phyloP scores from a whole-genome alignment of 2,113 vertebrate species.

The Abramis brama region DNA sequence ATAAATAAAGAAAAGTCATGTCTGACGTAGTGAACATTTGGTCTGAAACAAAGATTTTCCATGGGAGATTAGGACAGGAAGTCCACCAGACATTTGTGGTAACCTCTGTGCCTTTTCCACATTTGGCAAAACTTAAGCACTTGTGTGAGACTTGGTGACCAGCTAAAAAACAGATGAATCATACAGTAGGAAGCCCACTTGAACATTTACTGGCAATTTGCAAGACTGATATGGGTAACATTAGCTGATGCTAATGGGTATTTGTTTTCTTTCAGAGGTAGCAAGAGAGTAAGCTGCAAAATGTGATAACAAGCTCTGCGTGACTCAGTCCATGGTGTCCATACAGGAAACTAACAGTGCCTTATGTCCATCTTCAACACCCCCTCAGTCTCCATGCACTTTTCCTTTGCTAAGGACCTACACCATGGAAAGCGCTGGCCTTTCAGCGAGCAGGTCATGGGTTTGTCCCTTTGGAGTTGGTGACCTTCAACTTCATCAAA shows the following conservation, averaged over 20 bases:
- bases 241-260: neutral
- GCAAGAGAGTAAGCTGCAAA: neutral
- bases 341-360: neutral
- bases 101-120: constrained; percentile 39
- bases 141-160: constrained; percentile 6
- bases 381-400: constrained; percentile 9
- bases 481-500: constrained; percentile 17
- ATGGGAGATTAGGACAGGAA: constrained; percentile 41
- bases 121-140: constrained; percentile 25
- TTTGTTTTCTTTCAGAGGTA: constrained; percentile 2
- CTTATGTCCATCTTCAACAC: constrained; percentile 33
- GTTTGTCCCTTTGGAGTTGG: neutral
- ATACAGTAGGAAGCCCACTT: constrained; percentile 40
- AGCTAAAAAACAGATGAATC: constrained; percentile 47
- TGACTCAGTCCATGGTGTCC: neutral
- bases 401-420: neutral
- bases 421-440: constrained; percentile 24
- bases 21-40: constrained; percentile 15
- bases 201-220: neutral
- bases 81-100: constrained; percentile 16
- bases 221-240: neutral
- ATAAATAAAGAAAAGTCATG: neutral
- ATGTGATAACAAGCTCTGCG: neutral
- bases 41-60: neutral
- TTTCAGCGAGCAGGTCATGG: neutral